These are phyloP conservation scores for Azorinus chamasolen DNA, from an alignment of 2,888 invertebrate genomes.

Conservation along the genomic window DNA sequence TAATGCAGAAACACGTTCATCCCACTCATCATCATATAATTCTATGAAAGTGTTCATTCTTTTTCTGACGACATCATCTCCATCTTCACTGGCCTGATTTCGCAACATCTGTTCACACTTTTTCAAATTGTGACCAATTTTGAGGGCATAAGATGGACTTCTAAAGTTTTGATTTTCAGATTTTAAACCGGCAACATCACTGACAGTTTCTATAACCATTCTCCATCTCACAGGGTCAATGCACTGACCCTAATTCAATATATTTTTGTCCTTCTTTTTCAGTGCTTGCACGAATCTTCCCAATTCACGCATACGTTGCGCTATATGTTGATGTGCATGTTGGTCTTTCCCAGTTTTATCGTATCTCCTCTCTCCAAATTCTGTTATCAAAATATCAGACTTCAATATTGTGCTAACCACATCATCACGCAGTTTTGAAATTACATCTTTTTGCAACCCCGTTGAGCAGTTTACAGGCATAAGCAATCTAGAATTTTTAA, in stretches of 20 bases:
- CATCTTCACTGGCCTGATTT: constrained; percentile 7
- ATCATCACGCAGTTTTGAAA: constrained; percentile 22
- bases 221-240: constrained; percentile 10
- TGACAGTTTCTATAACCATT: constrained; percentile 8
- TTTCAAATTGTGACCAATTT: constrained; percentile 37
- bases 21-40: constrained; percentile 19
- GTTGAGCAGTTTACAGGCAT: not conserved
- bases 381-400: constrained; percentile 11
- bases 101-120: constrained; percentile 29
- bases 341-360: constrained; percentile 19
- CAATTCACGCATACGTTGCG: constrained; percentile 34
- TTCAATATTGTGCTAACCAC: constrained; percentile 5
- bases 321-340: constrained; percentile 10
- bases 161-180: constrained; percentile 2
- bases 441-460: constrained; percentile 23
- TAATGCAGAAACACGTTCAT: not conserved
- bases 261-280: constrained; percentile 9
- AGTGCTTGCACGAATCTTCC: constrained; percentile 17
- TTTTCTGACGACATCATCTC: not conserved
- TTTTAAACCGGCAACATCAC: constrained; percentile 13
- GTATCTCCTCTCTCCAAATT: constrained; percentile 22
- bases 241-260: constrained; percentile 8
- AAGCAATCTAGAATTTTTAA: constrained; percentile 6
- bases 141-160: constrained; percentile 31
- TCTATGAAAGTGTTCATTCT: not conserved